Conservation (phyloP, 2,797 vertebrate species). For the Notamacropus eugenii region DNA sequence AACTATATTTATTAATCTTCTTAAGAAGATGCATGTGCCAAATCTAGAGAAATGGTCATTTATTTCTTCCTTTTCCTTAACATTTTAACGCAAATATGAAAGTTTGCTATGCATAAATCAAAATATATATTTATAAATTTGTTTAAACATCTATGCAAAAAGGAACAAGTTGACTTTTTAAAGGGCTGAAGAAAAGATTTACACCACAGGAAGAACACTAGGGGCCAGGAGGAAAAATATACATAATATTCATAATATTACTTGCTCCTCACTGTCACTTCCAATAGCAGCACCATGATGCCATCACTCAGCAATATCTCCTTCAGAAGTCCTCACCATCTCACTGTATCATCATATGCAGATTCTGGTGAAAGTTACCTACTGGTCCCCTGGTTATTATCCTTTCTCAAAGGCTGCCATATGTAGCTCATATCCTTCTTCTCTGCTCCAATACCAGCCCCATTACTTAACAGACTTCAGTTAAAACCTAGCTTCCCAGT, state of each 20-base stretch:
- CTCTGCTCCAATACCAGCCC: not conserved
- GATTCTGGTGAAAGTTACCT: not conserved
- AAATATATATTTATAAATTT: not conserved
- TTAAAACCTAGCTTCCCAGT: not conserved
- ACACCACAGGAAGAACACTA: not conserved
- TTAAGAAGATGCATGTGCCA: slow-evolving; percentile 67
- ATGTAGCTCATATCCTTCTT: not conserved
- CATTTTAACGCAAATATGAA: not conserved
- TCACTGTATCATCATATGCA: not conserved
- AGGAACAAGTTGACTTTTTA: not conserved
- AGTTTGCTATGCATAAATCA: not conserved
- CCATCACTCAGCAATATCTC: not conserved
- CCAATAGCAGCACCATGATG: not conserved
- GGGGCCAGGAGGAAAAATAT: not conserved
- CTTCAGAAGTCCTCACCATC: not conserved
- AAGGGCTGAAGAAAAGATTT: not conserved
- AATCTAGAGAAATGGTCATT: slow-evolving; percentile 64
- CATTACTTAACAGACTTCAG: not conserved
- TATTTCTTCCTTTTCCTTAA: slow-evolving; percentile 67
- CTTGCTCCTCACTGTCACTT: not conserved
- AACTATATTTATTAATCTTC: slow-evolving; percentile 73
- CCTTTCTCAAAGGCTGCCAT: not conserved
- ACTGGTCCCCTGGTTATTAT: not conserved
- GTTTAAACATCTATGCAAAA: not conserved
- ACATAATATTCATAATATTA: not conserved